phyloP scores from a whole-genome alignment of 2,113 vertebrate species.

The Mastomys coucha region DNA sequence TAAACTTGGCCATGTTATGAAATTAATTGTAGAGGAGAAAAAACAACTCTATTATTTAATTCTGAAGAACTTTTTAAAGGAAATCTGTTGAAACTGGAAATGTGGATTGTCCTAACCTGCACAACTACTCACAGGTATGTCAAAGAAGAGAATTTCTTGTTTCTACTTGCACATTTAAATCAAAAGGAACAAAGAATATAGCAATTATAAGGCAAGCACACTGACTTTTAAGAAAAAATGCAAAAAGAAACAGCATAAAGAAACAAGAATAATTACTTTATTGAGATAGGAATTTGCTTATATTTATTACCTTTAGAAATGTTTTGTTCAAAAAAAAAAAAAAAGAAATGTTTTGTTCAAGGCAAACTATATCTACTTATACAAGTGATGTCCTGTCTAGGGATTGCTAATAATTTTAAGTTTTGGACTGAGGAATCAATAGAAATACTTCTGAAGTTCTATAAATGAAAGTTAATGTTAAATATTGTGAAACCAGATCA shows the following conservation, averaged over 20 bases:
- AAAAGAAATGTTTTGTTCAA: too few species aligned
- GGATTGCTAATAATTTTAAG: not conserved
- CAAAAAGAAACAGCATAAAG: not conserved
- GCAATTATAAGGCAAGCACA: not conserved
- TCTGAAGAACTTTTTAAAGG: not conserved
- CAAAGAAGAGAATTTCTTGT: not conserved
- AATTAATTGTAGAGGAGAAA: not conserved
- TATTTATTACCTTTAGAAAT: not conserved
- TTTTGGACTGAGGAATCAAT: not conserved
- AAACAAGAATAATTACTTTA: not conserved
- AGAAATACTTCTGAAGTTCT: not conserved
- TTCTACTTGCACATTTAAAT: not conserved
- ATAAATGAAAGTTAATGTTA: conserved; percentile 7
- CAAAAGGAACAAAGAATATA: not conserved
- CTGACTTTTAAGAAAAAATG: not conserved
- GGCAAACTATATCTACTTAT: not conserved
- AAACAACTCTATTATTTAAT: not conserved
- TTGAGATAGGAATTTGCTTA: not conserved
- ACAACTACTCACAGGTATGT: not conserved
- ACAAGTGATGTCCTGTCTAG: not conserved
- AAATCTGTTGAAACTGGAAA: not conserved
- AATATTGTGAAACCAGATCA: conserved; percentile 11
- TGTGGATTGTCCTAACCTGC: not conserved
- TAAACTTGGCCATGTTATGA: not conserved
- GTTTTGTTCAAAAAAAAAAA: too few species aligned